These are phyloP conservation scores for Synergus itoensis DNA, from an alignment of 2,888 invertebrate genomes.

Conservation along the genomic window DNA sequence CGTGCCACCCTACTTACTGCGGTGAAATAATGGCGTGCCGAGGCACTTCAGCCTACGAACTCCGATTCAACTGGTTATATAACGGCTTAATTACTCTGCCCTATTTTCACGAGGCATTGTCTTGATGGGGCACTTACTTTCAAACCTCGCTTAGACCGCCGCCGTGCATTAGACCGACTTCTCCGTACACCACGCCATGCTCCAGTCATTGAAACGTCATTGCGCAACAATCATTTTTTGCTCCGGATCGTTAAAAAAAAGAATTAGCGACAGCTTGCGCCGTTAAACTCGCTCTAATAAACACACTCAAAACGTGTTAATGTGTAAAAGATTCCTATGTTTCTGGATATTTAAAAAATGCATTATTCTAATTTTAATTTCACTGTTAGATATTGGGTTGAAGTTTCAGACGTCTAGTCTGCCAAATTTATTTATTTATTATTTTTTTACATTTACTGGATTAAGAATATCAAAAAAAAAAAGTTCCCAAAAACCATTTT, in stretches of 20 bases:
- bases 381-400: too few species aligned
- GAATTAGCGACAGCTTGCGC: not conserved
- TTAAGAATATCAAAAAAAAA: too few species aligned
- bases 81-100: conserved; percentile 76
- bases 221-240: conserved; percentile 46
- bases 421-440: too few species aligned
- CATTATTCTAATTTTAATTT: too few species aligned
- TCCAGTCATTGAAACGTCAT: conserved; percentile 45
- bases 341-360: too few species aligned
- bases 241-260: conserved; percentile 17
- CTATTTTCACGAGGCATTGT: conserved; percentile 75
- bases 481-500: too few species aligned
- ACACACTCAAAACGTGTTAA: not conserved
- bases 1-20: conserved; percentile 37
- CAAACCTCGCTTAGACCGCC: conserved; percentile 61
- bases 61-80: conserved; percentile 70
- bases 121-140: conserved; percentile 73
- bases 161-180: conserved; percentile 46
- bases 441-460: too few species aligned
- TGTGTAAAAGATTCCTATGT: not conserved
- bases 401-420: too few species aligned
- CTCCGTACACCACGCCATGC: conserved; percentile 4
- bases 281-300: not conserved
- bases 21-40: conserved; percentile 41
- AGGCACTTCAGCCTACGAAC: conserved; percentile 41